Evolutionary conservation across 2,113 vertebrate species (phyloP), one percentile per base, ranked within the genome.

Genomic region (Hemicordylus capensis): DNA sequence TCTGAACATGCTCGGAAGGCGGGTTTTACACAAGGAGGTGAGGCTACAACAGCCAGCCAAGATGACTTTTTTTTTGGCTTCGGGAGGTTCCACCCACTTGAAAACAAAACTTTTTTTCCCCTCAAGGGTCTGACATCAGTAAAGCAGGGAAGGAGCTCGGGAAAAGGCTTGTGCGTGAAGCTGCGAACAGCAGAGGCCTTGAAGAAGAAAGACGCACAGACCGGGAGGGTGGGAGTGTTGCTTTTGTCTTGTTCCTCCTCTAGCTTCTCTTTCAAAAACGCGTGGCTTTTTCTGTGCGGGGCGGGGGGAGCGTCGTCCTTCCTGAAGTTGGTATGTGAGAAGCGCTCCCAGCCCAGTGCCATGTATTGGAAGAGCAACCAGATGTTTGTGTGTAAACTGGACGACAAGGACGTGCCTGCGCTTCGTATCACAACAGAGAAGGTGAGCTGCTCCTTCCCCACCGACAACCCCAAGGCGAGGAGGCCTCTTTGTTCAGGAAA

Each of bases 291-390:
- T 69, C 83, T 15, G 54, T 63, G 81, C 56, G 31, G 42, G 19
- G 46, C 22, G 42, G 89, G 81, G 74, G 78, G 76, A 17, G 20
- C 77, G 59, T 51, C 90, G 85, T 87, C 87, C 92, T 89, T 66
- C 61, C 79, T 44, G 84, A 89, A 91, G 92, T 76, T 93, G 96
- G 94, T 66, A 95, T 96, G 96, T 87, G 89, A 92, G 83, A 89
- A 81, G 88, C 89, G 63, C 89, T 75, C 75, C 90, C 85, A 28
- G 85, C 70, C n/a, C 76, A 67, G 95, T 87, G 96, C 95, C 96
- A 98, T 99, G 98, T 98, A 98, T 94, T 99, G 98, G 98, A 98
- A 98, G 96, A 97, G 96, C 59, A 97, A 97, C 82, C 95, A 95
- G 81, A 97, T 97, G 96, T 96, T 97, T 39, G 96, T 97, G 86